Evolutionary conservation across 1,140 invertebrate genomes (phyloP), one percentile per base, ranked within the genome.

Genomic region (Lasaia peninsularis): DNA sequence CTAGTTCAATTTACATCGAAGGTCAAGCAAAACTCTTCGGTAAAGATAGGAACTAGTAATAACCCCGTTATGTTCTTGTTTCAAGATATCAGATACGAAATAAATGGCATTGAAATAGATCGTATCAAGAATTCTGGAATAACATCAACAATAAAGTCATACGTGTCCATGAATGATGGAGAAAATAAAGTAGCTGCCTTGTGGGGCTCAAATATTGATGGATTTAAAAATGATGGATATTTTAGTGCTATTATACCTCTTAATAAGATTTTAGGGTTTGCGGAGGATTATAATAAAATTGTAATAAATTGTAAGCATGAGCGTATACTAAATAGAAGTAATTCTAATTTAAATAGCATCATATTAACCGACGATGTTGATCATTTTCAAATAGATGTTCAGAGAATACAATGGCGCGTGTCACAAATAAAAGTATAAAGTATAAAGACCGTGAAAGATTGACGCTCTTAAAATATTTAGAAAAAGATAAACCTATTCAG

Each of bases 211-310:
- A 31, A 48, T 8, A 8, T 44, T 12, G 11, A 14, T 7, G 53
- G 53, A 44, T 44, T 56, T 31, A 12, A 56, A 56, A 56, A 28
- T 33, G 31, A 52, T 18, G 37, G 37, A 2, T 2, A 24, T 40
- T 55, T 55, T 37, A 55, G 20, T 16, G 52, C 35, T 24, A 8
- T 40, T 12, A 40, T 55, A 28, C 53, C 37, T 14, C 31, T 56
- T 40, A 56, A 56, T 31, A 44, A 56, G 20, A 44, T 56, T 44
- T 44, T 56, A 56, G 53, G 37, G 20, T 56, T 56, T 56, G 37
- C 37, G 18, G 50, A 33, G 12, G 50, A 52, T 52, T 33, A 52
- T 12, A 52, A 52, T 33, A 52, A 52, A 33, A 52, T 52, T 16
- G 7, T 52, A 28, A 52, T 52, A 33, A 52, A 52, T 52, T 52